Percentiles rank a stretch among this genome's conserved stretches.
Evolutionary conservation across 2,797 vertebrate genomes (phyloP).

Genomic region (Bryconaethiops microstoma): DNA sequence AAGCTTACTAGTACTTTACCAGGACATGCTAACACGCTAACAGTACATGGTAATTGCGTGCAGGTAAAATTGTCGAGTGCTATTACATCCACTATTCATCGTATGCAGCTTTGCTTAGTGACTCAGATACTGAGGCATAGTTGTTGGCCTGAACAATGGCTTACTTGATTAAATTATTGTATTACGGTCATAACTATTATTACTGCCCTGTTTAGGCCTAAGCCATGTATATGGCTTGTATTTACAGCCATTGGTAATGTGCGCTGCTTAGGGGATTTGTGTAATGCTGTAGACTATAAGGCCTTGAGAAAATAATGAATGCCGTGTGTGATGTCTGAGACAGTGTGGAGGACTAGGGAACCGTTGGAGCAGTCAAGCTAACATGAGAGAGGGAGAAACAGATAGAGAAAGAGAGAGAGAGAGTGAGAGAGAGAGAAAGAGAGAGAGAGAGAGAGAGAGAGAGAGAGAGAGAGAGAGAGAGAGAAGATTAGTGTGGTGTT

Average conservation of each 20-base stretch:
- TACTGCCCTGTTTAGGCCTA: constrained; percentile 6
- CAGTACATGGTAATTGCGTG: background rate
- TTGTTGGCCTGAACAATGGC: constrained; percentile 9
- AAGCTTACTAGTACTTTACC: no score
- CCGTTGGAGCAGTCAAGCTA: constrained; percentile 46
- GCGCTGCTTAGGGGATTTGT: constrained; percentile 42
- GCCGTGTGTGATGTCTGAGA: constrained; percentile 5
- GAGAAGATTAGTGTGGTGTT: constrained; percentile 67
- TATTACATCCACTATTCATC: constrained; percentile 7
- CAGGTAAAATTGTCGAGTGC: background rate
- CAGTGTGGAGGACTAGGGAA: constrained; percentile 7
- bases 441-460: constrained; percentile 27
- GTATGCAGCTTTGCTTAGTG: background rate
- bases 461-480: constrained; percentile 55
- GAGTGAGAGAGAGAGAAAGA: constrained; percentile 57
- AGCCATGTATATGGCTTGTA: constrained; percentile 29
- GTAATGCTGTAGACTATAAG: constrained; percentile 29
- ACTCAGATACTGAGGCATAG: constrained; percentile 6
- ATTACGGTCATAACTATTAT: constrained; percentile 34
- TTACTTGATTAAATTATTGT: constrained; percentile 30
- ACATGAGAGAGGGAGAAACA: constrained; percentile 27
- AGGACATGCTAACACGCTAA: no score
- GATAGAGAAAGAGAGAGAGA: constrained; percentile 36
- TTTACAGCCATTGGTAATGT: constrained; percentile 41
- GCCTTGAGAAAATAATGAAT: constrained; percentile 45